Conservation (phyloP, 1,140 invertebrate species). For the Drosophila kurseongensis region DNA sequence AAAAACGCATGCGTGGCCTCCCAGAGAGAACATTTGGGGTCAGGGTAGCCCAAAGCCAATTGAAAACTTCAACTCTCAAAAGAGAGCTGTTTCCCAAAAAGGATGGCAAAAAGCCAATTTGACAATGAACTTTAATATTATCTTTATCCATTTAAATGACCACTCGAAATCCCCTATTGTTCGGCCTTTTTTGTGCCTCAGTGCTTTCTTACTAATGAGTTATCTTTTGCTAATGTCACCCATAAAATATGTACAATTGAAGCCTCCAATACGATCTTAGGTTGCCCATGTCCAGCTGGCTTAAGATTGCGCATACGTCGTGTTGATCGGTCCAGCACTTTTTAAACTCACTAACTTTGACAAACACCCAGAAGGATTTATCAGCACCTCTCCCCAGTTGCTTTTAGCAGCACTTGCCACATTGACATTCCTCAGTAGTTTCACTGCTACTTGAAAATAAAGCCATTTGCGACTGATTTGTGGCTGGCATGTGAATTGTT, state of each 20-base stretch:
- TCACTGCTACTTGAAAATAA: constrained; percentile 46
- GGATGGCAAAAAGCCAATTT: not conserved
- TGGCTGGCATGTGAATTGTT: constrained; percentile 58
- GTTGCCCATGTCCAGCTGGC: no score
- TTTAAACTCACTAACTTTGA: not conserved
- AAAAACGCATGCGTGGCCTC: constrained; percentile 61
- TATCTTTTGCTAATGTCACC: no score
- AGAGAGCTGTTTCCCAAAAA: not conserved
- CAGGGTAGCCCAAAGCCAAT: constrained; percentile 22
- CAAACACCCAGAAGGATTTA: constrained; percentile 22
- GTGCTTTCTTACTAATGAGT: no score
- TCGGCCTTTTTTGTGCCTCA: no score
- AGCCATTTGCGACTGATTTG: constrained; percentile 64
- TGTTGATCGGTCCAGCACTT: constrained; percentile 2
- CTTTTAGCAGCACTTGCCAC: constrained; percentile 28
- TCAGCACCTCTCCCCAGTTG: not conserved
- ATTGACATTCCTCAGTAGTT: constrained; percentile 38
- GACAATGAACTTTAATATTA: not conserved
- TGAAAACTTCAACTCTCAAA: not conserved
- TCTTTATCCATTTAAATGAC: no score
- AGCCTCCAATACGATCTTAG: no score
- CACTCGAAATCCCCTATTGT: no score
- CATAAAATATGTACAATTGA: no score
- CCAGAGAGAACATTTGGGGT: constrained; percentile 59
- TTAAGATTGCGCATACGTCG: constrained; percentile 60